Evolutionary conservation across 2,797 vertebrate genomes (phyloP).

Genomic region (Coracias cyanogaster): DNA sequence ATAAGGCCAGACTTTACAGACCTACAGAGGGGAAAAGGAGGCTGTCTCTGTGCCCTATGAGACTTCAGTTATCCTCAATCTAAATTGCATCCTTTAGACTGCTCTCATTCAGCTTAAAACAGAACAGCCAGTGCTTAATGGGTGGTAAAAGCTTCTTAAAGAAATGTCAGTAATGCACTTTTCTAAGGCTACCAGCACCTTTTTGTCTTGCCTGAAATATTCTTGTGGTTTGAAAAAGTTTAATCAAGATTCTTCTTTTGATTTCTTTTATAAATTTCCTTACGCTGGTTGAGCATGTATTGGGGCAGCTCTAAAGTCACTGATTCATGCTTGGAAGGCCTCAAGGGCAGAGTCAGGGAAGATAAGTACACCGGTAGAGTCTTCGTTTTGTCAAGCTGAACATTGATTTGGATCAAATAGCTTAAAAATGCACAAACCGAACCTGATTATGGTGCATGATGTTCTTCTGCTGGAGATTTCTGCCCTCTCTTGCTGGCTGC

Average conservation of each 20-base stretch:
- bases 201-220: not conserved
- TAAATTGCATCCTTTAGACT: not conserved
- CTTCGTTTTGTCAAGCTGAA: not conserved
- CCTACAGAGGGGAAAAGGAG: not conserved
- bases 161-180: not conserved
- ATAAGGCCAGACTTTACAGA: not conserved
- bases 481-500: not conserved
- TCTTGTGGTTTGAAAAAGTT: not conserved
- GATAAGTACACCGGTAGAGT: not conserved
- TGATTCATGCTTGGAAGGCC: not conserved
- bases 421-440: not conserved
- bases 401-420: not conserved
- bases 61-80: not conserved
- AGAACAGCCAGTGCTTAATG: not conserved
- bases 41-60: not conserved
- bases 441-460: not conserved
- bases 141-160: not conserved
- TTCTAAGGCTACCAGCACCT: not conserved
- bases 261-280: not conserved
- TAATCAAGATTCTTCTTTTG: not conserved
- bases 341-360: not conserved
- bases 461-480: not conserved
- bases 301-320: not conserved
- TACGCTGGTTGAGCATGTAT: not conserved
- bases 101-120: not conserved